phyloP scores from a whole-genome alignment of 1,140 invertebrate species.

The Dreissena rostriformis region DNA sequence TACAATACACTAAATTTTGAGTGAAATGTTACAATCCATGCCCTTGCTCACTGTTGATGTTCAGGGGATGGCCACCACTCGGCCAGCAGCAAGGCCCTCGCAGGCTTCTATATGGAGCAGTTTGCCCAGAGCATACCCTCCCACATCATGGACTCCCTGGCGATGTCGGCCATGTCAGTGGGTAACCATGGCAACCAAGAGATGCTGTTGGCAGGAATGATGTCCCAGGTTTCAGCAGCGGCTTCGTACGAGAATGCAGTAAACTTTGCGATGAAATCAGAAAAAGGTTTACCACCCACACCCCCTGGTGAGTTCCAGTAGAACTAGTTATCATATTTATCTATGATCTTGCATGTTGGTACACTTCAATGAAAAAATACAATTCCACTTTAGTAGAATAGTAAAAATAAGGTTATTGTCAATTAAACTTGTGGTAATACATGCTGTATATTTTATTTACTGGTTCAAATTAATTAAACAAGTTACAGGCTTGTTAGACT shows the following conservation, averaged over 20 bases:
- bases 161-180: constrained; percentile 36
- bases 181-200: constrained; percentile 17
- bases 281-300: constrained; percentile 65
- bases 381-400: too few relatives aligned
- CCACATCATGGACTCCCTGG: constrained; percentile 30
- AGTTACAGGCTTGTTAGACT: too few relatives aligned
- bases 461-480: too few relatives aligned
- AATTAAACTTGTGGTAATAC: too few relatives aligned
- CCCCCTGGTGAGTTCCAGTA: constrained; percentile 59
- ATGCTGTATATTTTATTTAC: too few relatives aligned
- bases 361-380: too few relatives aligned
- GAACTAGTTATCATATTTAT: background rate
- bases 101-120: constrained; percentile 65
- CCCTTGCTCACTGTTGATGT: too few relatives aligned
- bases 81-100: constrained; percentile 35
- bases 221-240: constrained; percentile 51
- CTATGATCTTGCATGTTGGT: too few relatives aligned
- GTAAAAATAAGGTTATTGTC: too few relatives aligned
- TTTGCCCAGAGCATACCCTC: constrained; percentile 22
- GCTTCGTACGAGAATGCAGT: constrained; percentile 50
- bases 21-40: too few relatives aligned
- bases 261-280: constrained; percentile 63
- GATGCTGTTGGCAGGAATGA: constrained; percentile 41
- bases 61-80: constrained; percentile 15
- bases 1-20: too few relatives aligned